Percentiles rank a stretch among this genome's conserved stretches.
phyloP scores from a whole-genome alignment of 2,797 vertebrate species.

The Amblyraja radiata region DNA sequence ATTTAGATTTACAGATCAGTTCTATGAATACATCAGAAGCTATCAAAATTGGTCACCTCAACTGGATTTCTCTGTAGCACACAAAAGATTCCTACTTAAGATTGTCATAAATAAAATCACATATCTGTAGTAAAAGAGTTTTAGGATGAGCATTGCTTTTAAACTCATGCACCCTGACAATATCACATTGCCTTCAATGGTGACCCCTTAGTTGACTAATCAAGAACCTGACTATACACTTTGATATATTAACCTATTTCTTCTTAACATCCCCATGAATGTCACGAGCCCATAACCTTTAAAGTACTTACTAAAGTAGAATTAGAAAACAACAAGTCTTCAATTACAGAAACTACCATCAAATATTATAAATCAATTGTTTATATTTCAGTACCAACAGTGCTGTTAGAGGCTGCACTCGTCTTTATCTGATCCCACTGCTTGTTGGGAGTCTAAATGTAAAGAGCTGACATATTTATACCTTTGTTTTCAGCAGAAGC shows the following conservation, averaged over 20 bases:
- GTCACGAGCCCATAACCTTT: background rate
- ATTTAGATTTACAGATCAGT: background rate
- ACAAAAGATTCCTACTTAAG: background rate
- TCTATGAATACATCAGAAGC: no score
- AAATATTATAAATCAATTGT: background rate
- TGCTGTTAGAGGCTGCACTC: background rate
- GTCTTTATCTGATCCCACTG: background rate
- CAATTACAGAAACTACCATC: background rate
- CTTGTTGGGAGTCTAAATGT: background rate
- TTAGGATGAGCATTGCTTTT: background rate
- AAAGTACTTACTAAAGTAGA: background rate
- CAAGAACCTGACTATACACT: background rate
- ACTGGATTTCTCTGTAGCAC: background rate
- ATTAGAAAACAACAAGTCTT: slow-evolving; percentile 7
- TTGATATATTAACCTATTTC: slow-evolving; percentile 20
- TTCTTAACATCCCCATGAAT: background rate
- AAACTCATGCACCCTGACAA: slow-evolving; percentile 8
- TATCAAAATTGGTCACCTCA: background rate
- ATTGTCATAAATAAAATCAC: slow-evolving; percentile 23
- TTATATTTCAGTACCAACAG: background rate
- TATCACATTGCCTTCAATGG: background rate
- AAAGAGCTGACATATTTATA: slow-evolving; percentile 28
- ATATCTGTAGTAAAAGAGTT: background rate
- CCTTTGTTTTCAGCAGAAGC: background rate
- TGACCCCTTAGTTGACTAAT: slow-evolving; percentile 19